phyloP scores from a whole-genome alignment of 2,113 vertebrate species.

The Aix galericulata region DNA sequence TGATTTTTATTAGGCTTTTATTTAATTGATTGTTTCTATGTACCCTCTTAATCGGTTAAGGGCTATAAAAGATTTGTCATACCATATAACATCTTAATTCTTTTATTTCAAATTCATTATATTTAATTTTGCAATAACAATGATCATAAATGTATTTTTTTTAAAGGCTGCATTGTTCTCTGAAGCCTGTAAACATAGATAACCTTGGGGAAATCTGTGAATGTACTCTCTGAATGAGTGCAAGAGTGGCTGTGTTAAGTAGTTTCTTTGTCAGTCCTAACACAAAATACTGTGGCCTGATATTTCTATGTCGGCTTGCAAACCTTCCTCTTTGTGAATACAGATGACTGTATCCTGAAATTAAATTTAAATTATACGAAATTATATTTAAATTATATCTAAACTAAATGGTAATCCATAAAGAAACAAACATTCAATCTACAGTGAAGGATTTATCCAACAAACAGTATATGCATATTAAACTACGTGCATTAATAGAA shows the following conservation, averaged over 20 bases:
- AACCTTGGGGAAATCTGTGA: slow-evolving; percentile 45
- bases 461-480: not conserved
- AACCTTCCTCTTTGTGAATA: not conserved
- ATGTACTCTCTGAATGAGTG: not conserved
- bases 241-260: not conserved
- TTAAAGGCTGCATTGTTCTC: slow-evolving; percentile 33
- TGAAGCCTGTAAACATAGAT: slow-evolving; percentile 35
- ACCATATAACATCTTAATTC: not conserved
- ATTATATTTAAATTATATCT: slow-evolving; percentile 33
- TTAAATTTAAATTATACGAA: slow-evolving; percentile 18
- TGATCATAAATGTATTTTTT: not conserved
- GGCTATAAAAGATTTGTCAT: not conserved
- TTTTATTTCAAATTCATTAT: not conserved
- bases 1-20: slow-evolving; percentile 2
- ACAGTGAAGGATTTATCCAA: not conserved
- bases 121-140: slow-evolving; percentile 37
- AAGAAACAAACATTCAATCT: slow-evolving; percentile 43
- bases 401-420: slow-evolving; percentile 11
- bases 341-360: not conserved
- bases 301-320: not conserved
- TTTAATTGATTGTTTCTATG: not conserved
- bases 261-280: not conserved
- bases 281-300: not conserved
- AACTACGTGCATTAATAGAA: not conserved
- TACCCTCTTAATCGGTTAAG: not conserved